Conservation (phyloP, 2,797 vertebrate genomes). For the Syngnathus acus region DNA sequence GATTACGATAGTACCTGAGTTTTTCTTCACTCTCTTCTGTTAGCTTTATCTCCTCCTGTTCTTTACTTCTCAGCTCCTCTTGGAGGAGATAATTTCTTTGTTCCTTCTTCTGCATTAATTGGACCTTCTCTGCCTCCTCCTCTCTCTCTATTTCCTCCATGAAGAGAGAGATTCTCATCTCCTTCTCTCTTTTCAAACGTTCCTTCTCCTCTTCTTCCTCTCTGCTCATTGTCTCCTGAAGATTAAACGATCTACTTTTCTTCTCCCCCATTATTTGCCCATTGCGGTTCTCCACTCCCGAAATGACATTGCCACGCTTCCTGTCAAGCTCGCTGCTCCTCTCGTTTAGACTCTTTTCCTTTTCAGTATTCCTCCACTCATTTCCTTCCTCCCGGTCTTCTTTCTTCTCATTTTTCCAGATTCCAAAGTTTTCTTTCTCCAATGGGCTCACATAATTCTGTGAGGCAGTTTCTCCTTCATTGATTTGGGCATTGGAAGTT, state of each 20-base stretch:
- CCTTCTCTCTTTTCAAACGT: constrained; percentile 1
- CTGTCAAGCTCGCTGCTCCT: not conserved
- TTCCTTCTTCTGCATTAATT: not conserved
- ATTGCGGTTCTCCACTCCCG: not conserved
- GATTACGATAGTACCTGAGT: constrained; percentile 61
- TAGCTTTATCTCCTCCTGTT: constrained; percentile 15
- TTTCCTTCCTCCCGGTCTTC: not conserved
- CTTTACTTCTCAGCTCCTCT: not conserved
- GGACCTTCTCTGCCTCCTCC: constrained; percentile 1
- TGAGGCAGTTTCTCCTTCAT: not conserved
- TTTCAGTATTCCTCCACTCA: not conserved
- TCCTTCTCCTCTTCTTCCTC: constrained; percentile 3
- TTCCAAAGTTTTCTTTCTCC: not conserved
- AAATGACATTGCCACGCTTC: not conserved
- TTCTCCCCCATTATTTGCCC: not conserved
- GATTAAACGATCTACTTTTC: not conserved
- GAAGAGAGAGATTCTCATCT: not conserved
- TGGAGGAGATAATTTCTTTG: not conserved
- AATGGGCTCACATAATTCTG: not conserved
- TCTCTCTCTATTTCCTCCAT: not conserved
- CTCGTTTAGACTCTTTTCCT: not conserved
- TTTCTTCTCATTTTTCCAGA: not conserved
- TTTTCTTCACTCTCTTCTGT: constrained; percentile 64
- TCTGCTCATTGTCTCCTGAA: not conserved
- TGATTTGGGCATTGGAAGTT: not conserved